These are phyloP conservation scores for Pterostichus niger DNA, from an alignment of 2,888 invertebrate genomes.

Conservation along the genomic window DNA sequence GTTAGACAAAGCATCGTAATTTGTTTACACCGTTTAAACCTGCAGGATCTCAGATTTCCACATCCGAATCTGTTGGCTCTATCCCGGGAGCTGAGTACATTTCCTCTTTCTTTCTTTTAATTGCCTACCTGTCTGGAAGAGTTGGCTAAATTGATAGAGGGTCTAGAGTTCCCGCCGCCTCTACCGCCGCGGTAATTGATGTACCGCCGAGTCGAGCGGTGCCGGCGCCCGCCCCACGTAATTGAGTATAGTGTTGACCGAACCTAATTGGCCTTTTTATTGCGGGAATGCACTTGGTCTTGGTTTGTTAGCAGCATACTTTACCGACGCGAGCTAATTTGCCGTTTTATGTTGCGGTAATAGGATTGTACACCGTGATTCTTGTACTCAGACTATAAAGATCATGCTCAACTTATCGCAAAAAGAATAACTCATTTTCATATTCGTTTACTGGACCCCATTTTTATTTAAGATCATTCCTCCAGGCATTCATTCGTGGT, in stretches of 20 bases:
- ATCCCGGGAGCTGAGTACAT: neutral
- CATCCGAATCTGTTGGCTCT: no score
- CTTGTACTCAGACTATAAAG: neutral
- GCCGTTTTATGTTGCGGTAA: slow-evolving; percentile 37
- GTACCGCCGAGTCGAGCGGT: neutral
- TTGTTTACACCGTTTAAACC: no score
- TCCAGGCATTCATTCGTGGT: no score
- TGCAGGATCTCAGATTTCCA: no score
- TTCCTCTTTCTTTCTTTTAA: slow-evolving; percentile 30
- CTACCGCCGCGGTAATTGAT: slow-evolving; percentile 27
- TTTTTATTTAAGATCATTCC: no score
- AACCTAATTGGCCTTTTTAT: slow-evolving; percentile 67
- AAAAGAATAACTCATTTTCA: no score
- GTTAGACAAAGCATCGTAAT: no score
- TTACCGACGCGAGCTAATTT: slow-evolving; percentile 3
- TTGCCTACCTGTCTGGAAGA: slow-evolving; percentile 44
- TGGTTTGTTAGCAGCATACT: slow-evolving; percentile 41
- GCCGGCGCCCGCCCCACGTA: slow-evolving; percentile 13
- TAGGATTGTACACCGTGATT: slow-evolving; percentile 14
- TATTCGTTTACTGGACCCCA: no score
- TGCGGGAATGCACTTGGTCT: slow-evolving; percentile 66
- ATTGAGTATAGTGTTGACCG: slow-evolving; percentile 50
- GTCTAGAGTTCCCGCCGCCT: neutral
- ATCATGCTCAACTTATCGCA: no score
- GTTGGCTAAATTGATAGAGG: slow-evolving; percentile 48